Evolutionary conservation across 2,113 vertebrate genomes (phyloP).

Genomic region (Mesocricetus auratus): DNA sequence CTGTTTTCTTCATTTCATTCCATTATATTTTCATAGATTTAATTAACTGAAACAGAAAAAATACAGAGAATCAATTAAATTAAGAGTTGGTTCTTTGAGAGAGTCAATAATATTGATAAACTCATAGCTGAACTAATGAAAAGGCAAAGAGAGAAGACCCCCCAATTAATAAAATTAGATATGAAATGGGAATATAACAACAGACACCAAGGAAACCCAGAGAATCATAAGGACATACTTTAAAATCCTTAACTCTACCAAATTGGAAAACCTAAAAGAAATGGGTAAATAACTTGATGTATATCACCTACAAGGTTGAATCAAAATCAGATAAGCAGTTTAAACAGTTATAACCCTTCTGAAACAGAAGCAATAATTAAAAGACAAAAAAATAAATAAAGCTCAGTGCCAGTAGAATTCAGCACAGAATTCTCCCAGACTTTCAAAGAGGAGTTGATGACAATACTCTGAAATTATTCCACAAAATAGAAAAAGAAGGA

Average conservation of each 20-base stretch:
- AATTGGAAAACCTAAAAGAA: neutral
- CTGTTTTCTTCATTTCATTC: neutral
- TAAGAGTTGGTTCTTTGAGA: neutral
- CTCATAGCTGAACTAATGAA: neutral
- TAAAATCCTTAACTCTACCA: neutral
- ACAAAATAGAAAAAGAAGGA: neutral
- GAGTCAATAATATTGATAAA: neutral
- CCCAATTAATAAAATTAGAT: neutral
- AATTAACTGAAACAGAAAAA: neutral
- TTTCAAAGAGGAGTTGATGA: neutral
- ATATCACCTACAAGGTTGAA: neutral
- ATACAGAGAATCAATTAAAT: neutral
- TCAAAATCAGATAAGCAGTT: neutral
- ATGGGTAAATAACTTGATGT: neutral
- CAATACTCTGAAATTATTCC: neutral
- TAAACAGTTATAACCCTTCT: neutral
- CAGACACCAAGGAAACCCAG: neutral
- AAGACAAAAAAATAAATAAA: neutral
- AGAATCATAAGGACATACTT: neutral
- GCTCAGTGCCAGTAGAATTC: neutral
- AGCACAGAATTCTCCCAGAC: neutral
- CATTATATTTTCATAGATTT: neutral
- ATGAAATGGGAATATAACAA: neutral
- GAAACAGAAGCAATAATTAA: neutral
- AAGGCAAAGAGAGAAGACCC: neutral